phyloP scores from a whole-genome alignment of 2,113 vertebrate genomes.

The Etheostoma spectabile region DNA sequence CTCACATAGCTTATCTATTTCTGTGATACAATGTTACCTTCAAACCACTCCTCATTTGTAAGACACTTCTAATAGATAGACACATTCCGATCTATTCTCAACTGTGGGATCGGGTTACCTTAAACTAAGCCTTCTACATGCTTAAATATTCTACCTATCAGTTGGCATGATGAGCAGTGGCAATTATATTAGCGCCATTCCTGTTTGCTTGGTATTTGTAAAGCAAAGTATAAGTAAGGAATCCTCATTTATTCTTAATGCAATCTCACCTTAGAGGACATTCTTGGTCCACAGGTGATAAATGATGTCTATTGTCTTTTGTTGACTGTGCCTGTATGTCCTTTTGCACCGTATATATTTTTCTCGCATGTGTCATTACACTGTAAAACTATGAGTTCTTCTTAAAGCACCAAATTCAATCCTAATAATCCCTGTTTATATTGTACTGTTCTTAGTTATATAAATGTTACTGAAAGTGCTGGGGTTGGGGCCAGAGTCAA shows the following conservation, averaged over 20 bases:
- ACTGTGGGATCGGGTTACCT: no score
- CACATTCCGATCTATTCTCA: no score
- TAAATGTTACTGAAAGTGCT: not conserved
- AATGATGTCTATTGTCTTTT: not conserved
- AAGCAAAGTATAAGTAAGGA: not conserved
- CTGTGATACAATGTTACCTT: no score
- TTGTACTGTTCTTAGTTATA: not conserved
- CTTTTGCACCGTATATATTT: not conserved
- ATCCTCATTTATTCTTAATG: not conserved
- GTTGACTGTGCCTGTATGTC: not conserved
- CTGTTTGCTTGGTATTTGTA: not conserved
- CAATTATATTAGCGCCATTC: not conserved
- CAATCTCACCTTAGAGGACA: not conserved
- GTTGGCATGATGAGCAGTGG: no score
- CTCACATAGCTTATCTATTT: no score
- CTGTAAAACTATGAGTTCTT: not conserved
- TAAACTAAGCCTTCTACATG: no score
- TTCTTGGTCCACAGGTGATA: not conserved
- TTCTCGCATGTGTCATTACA: not conserved
- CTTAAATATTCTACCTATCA: no score
- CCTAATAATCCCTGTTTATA: not conserved
- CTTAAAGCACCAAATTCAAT: not conserved
- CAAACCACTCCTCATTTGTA: no score
- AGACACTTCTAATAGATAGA: no score
- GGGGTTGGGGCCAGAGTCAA: conserved; percentile 4